Evolutionary conservation across 1,140 invertebrate genomes (phyloP), one percentile per base, ranked within the genome.

Genomic region (Trichomalopsis sarcophagae): DNA sequence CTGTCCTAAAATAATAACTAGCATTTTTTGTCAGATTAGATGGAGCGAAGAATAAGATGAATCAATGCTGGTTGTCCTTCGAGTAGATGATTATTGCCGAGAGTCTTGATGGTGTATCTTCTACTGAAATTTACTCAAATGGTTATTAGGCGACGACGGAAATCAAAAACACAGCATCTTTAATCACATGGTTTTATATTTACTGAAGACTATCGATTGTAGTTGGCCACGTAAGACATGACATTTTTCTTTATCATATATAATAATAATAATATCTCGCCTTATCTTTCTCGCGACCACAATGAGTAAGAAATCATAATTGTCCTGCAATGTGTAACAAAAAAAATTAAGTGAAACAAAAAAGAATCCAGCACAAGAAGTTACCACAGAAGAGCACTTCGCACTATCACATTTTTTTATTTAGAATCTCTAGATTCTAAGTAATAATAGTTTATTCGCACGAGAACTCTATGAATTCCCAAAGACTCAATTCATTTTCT

Each of bases 281-380:
- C 40, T 27, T 40, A 47, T 81, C n/a, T 81, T 78, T 76, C 30
- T 50, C 33, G 71, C 55, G 44, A 81, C 71, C 85, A 76, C n/a
- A 83, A 83, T 79, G 84, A 81, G 33, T 84, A 86, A 80, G 81
- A 87, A 87, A 83, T 87, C 74, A 87, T 85, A 87, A 85, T 87
- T 85, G 81, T 80, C 84, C 86, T 84, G 86, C 84, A 85, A 87
- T 84, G 75, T 83, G 21, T 81, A 85, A 81, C 79, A 81, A 85
- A 85, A 85, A 82, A 84, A 81, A 36, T 74, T 76, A 79, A 82
- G 7, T 23, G 66, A 77, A 77, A 79, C 78, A 82, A 79, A 82
- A 62, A 73, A 79, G 36, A 79, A 47, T 69, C 30, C 76, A 83
- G 82, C 47, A 84, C 77, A 77, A 74, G 73, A 86, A 79, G 77